A percentile compares a stretch with the other conserved stretches of the same genome.
Conservation (phyloP, 2,113 vertebrate genomes). For the Acanthisitta chloris region DNA sequence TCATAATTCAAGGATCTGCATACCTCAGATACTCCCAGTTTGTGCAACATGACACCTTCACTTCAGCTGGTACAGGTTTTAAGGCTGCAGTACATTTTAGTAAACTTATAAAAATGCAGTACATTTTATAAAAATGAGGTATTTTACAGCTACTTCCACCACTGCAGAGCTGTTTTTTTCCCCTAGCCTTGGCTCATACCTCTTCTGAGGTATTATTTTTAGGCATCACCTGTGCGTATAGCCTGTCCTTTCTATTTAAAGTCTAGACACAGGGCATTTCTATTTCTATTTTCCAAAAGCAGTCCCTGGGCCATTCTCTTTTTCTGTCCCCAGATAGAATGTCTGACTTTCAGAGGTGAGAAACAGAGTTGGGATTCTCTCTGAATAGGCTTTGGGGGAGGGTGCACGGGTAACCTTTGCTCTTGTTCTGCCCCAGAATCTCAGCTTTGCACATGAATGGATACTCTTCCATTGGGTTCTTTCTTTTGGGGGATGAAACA, state of each 20-base stretch:
- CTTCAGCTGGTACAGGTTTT: neutral
- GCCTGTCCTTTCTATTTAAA: neutral
- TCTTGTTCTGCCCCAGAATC: neutral
- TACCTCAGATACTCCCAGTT: too few relatives aligned
- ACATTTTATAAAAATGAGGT: neutral
- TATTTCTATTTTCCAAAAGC: neutral
- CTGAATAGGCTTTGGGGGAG: conserved; percentile 6
- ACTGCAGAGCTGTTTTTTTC: neutral
- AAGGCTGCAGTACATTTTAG: neutral
- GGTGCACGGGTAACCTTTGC: conserved; percentile 15
- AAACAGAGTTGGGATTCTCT: neutral
- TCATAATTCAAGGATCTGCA: neutral
- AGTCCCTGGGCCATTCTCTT: neutral
- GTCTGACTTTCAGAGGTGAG: conserved; percentile 7
- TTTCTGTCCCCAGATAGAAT: neutral
- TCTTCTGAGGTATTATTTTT: neutral
- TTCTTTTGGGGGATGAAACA: conserved; percentile 18
- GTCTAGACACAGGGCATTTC: neutral
- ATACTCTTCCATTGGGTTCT: neutral
- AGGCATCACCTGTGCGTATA: neutral
- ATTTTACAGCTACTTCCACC: neutral
- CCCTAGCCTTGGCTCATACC: neutral
- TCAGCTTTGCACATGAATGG: conserved; percentile 36
- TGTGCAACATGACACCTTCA: neutral
- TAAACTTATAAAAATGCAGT: neutral